Base-by-base conservation (phyloP, 2,888 invertebrate genomes). In the Metallyticus violacea region DNA sequence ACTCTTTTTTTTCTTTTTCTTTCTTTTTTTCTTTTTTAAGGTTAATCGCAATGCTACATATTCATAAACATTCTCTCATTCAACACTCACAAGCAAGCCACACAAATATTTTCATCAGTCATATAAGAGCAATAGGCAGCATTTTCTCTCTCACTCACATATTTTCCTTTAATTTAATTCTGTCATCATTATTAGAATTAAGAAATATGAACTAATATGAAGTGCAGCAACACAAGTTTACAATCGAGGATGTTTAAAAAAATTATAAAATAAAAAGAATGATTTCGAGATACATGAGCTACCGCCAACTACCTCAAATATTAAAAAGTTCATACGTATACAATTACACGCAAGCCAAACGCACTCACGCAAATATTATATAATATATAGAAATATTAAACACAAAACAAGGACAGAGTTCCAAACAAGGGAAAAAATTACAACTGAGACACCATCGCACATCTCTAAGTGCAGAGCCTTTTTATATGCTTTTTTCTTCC, bases 321-420 rank as follows among this genome's bases (percentile, higher is more conserved):
- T 81, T 81, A 84, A 79, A 81, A 28, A 22, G 40, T 40, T 86
- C 78, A n/a, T n/a, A 86, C 86, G 86, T 86, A 86, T 86, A 86
- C 86, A 86, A 28, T 82, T 86, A 78, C 83, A 83, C 82, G 78
- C 79, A 86, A 83, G 79, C 81, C 9, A 82, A 82, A 78, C 81
- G 78, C 83, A 86, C 83, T 79, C 83, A 79, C 79, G 78, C 78
- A 78, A 30, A 62, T 82, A 78, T 83, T n/a, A 80, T 30, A 85
- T 84, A 85, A 77, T 87, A 79, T 87, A 81, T 85, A 85, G 79
- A 87, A 80, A 80, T 84, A 85, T 87, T 30, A 81, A 81, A 86
- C 30, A n/a, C 26, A 80, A 81, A 86, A 30, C 85, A 77, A 85
- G 82, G 82, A 82, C 82, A 82, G 82, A 82, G 76, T 26, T 82